Evolutionary conservation across 2,113 vertebrate genomes (phyloP), one percentile per base, ranked within the genome.

Genomic region (Edolisoma coerulescens): DNA sequence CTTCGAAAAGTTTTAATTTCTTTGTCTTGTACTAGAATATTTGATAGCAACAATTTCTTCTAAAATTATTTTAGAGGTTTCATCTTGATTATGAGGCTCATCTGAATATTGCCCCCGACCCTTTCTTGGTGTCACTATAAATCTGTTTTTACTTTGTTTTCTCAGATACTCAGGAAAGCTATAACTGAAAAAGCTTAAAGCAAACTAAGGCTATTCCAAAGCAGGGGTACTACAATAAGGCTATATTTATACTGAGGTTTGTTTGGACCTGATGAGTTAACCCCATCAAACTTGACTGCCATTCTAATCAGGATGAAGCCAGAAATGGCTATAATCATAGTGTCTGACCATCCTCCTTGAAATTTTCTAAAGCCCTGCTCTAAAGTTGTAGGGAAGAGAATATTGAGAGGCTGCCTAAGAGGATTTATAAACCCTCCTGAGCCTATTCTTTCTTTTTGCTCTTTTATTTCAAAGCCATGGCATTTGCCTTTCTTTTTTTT

Each of bases 371-470:
- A 94, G 69, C 81, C 49, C 57, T 64, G 13, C 70, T 95, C 30
- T 2, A 30, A 87, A 89, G 45, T 90, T 93, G 61, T 12, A 56
- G 65, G 52, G 28, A 87, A 75, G 11, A 16, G 52, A 94, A 64
- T 87, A 79, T 49, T 85, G 84, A 79, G 84, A 87, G 70, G 35
- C 74, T 94, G 74, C 65, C 39, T 94, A 87, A 94, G 95, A 97
- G 94, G 95, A 94, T 95, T 95, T 97, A 79, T 93, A 97, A 94
- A 89, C 74, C 74, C 35, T 95, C 44, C 93, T 89, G 82, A 95
- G 92, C 82, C 90, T 94, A 47, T 88, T 95, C 79, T 91, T 95
- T 74, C 70, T 67, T 93, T 87, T 80, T 87, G 14, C 71, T 76
- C 50, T 83, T 90, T 90, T 88, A 80, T 93, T 95, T 86, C 86